A percentile compares a stretch with the other conserved stretches of the same genome.
These are phyloP conservation scores for Oxygymnocypris stewartii DNA, from an alignment of 2,113 vertebrate genomes.

Conservation along the genomic window DNA sequence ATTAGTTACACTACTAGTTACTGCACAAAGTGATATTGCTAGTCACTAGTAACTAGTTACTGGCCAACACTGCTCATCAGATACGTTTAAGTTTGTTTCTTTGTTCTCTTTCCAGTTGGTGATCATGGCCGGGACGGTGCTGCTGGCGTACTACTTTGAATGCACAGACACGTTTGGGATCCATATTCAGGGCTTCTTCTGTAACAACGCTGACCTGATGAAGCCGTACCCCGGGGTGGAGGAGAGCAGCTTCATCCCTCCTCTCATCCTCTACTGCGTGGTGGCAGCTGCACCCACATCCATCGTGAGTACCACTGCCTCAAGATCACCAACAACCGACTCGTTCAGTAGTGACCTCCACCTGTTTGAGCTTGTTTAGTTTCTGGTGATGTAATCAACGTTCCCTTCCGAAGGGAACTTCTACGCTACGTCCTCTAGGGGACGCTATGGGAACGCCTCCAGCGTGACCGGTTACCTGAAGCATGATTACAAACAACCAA, in stretches of 20 bases:
- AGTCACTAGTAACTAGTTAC: too few relatives aligned
- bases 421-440: too few relatives aligned
- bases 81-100: constrained; percentile 35
- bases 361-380: not conserved
- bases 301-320: constrained; percentile 83
- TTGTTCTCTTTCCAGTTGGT: constrained; percentile 95
- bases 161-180: constrained; percentile 95
- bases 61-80: not conserved
- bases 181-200: constrained; percentile 98
- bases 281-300: constrained; percentile 90
- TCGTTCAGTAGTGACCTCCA: not conserved
- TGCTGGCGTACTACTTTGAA: constrained; percentile 98
- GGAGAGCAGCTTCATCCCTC: constrained; percentile 92
- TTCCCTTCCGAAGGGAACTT: too few relatives aligned
- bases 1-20: too few relatives aligned
- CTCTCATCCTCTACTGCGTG: constrained; percentile 93
- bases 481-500: too few relatives aligned
- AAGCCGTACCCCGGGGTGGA: constrained; percentile 94
- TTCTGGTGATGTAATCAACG: too few relatives aligned
- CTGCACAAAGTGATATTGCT: too few relatives aligned
- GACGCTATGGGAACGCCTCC: too few relatives aligned
- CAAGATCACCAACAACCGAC: not conserved
- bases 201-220: constrained; percentile 94
- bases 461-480: too few relatives aligned
- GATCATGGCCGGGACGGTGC: constrained; percentile 96